A percentile compares a stretch with the other conserved stretches of the same genome.
Evolutionary conservation across 2,888 invertebrate genomes (phyloP).

Genomic region (Gymnocheta viridis): DNA sequence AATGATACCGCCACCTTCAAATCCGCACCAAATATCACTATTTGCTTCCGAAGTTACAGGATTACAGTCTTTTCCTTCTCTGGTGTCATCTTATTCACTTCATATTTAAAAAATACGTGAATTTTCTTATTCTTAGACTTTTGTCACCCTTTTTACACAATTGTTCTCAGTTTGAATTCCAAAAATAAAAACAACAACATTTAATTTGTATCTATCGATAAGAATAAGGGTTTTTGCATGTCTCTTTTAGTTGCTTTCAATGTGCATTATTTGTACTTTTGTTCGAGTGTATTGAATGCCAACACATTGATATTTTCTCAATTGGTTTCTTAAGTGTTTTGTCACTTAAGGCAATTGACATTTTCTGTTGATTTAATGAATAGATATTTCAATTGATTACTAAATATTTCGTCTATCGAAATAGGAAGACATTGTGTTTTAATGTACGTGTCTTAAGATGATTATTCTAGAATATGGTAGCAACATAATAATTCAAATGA

Average conservation of each 20-base stretch:
- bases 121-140: constrained; percentile 51
- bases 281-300: constrained; percentile 1
- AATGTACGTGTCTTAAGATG: constrained; percentile 31
- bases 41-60: too few species aligned
- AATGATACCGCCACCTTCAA: too few species aligned
- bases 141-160: neutral
- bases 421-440: neutral
- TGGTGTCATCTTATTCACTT: constrained; percentile 12
- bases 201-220: constrained; percentile 15
- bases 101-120: constrained; percentile 42
- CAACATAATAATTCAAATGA: constrained; percentile 32
- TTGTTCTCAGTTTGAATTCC: neutral
- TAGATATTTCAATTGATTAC: constrained; percentile 65
- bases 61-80: neutral
- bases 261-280: neutral
- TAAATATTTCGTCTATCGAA: neutral
- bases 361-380: constrained; percentile 68
- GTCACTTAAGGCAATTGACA: constrained; percentile 68
- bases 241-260: constrained; percentile 2
- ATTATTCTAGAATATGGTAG: constrained; percentile 41
- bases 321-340: constrained; percentile 66
- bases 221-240: neutral
- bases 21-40: too few species aligned
- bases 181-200: neutral
- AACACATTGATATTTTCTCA: constrained; percentile 40